Evolutionary conservation across 2,888 invertebrate species (phyloP), one percentile per base, ranked within the genome.

Genomic region (Cremastinae sp.): DNA sequence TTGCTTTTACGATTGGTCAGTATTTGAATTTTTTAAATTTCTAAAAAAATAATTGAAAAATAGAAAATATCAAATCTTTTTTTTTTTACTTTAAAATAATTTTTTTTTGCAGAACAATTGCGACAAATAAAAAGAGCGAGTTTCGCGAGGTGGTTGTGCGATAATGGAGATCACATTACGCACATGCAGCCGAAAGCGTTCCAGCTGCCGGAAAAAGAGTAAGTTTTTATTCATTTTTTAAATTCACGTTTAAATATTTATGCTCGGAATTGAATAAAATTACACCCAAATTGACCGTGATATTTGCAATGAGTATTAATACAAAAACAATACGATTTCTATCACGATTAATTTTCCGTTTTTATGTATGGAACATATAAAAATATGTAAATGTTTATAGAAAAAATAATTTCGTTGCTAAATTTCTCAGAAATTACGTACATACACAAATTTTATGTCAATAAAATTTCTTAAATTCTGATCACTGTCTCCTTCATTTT

Each of bases 101-200:
- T 70, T 49, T 20, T 55, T 65, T 68, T 81, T 86, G 5, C 74
- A 90, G 89, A 88, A 79, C 96, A 97, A 94, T 90, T 96, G 47
- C 91, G 90, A 75, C 94, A 96, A 90, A 93, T 96, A 82, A 93
- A 95, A 64, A 95, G 95, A 85, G 90, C 94, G 0, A 95, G 94
- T 39, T 93, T 96, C 89, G 94, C 96, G 0, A 93, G 96, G 56
- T 88, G 96, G 22, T 90, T 96, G 72, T 96, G 96, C 86, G 95
- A 97, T 87, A 96, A 96, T 88, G 93, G 94, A 0, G 93, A 94
- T 81, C 58, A 85, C 10, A 85, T 89, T 7, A 74, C 65, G 14
- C 61, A 61, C 0, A 89, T 89, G 86, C 88, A 89, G 74, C 76
- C 43, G 0, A 75, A 47, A 73, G 89, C 84, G 35, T 95, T 96